Base-by-base conservation (phyloP, 2,888 invertebrate genomes). In the Pseudanteris insignis region DNA sequence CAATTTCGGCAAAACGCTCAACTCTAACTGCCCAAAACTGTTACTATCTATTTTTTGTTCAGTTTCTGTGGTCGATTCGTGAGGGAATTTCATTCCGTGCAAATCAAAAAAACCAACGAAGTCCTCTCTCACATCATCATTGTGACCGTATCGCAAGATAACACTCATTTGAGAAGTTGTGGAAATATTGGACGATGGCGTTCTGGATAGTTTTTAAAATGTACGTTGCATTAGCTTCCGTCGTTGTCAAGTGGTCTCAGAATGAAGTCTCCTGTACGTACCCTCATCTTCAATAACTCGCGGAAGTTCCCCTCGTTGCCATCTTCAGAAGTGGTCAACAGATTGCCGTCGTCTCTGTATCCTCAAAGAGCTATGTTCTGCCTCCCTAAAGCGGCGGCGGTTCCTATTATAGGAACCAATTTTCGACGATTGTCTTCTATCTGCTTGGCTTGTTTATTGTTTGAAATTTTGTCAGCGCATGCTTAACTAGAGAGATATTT, bases 191-290 rank as follows among this genome's bases (percentile, higher is more conserved):
- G 8, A 65, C 61, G 3, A 63, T 12, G 4, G 48, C 21, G 29
- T 67, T 63, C 37, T 65, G 63, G 7, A 13, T 40, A 7, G 55
- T 61, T 38, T 61, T 50, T 7, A 38, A 50, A 12, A 61, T 58
- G 25, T 54, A 61, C 10, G 65, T 65, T 7, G 63, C 63, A 21
- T 46, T 40, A 4, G 36, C 8, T 7, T 25, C 44, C 7, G 60
- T 6, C 6, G 34, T 55, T 57, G 46, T 37, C 1, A 66, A 28
- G 29, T 59, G 54, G 1, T 30, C 8, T 33, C 41, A 63, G 34
- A 26, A 21, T 9, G 25, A 13, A 14, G 26, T 63, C 58, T 13
- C 46, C 43, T 4, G 24, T 46, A 11, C 34, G 33, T 6, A 46
- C 13, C 11, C 44, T 25, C n/a, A 46, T 7, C 14, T 26, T 34